Conservation (phyloP, 2,888 invertebrate species). For the Ophion slaviceki region DNA sequence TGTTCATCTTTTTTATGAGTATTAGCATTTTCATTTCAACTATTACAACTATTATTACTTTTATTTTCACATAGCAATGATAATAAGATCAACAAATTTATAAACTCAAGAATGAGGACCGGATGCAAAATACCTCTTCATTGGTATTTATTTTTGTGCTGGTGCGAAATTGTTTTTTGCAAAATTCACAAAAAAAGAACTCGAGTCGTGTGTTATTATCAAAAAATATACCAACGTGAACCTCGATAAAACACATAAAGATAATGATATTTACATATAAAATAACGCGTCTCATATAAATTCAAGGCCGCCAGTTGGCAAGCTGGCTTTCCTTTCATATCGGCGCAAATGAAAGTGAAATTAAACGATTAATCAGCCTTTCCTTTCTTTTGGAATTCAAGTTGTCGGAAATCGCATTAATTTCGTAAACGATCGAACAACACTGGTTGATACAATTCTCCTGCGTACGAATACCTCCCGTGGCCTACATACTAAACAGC, state of each 20-base stretch:
- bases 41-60: too few relatives aligned
- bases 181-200: background rate
- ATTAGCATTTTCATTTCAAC: too few relatives aligned
- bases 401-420: background rate
- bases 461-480: background rate
- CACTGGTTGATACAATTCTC: background rate
- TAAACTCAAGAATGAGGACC: too few relatives aligned
- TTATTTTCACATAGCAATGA: background rate
- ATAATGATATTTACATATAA: background rate
- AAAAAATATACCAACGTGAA: background rate
- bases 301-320: background rate
- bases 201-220: background rate
- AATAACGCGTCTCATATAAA: background rate
- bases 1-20: background rate
- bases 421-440: background rate
- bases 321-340: background rate
- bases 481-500: constrained; percentile 67
- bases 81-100: too few relatives aligned
- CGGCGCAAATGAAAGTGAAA: background rate
- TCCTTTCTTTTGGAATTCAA: background rate
- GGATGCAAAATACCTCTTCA: background rate
- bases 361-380: background rate
- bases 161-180: background rate
- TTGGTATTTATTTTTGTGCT: background rate
- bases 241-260: background rate